Conservation (phyloP, 2,888 invertebrate species). For the Parochlus steinenii region DNA sequence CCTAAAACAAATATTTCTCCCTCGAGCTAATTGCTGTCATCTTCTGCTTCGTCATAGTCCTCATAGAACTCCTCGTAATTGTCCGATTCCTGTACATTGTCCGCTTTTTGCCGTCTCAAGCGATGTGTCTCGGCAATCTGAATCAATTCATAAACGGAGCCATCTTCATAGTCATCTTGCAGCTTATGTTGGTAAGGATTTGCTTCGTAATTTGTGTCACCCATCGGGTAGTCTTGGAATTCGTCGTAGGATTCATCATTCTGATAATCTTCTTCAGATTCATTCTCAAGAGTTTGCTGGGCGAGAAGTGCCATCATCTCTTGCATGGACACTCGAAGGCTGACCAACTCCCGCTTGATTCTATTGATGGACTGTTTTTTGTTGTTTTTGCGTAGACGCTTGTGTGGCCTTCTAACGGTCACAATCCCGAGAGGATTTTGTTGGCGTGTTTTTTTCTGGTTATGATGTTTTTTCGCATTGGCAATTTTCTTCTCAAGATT, state of each 20-base stretch:
- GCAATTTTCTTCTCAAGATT: conserved; percentile 8
- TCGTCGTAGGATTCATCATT: not conserved
- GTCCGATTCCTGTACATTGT: not conserved
- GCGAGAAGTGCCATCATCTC: conserved; percentile 9
- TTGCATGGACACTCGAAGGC: not conserved
- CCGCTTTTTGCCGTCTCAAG: conserved; percentile 3
- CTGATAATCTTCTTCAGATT: conserved; percentile 4
- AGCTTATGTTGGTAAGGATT: not conserved
- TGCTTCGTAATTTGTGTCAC: too few species aligned
- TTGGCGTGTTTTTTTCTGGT: not conserved
- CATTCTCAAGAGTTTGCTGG: conserved; percentile 3
- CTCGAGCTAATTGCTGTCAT: too few species aligned
- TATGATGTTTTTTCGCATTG: too few species aligned
- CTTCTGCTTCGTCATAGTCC: conserved; percentile 1
- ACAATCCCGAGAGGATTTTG: conserved; percentile 11
- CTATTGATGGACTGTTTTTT: conserved; percentile 8
- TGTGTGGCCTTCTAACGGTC: conserved; percentile 1
- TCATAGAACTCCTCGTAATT: not conserved
- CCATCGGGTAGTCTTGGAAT: too few species aligned
- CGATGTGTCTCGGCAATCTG: conserved; percentile 9
- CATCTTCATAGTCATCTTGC: conserved; percentile 10
- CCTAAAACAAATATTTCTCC: too few species aligned
- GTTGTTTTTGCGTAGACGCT: conserved; percentile 4
- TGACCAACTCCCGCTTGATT: conserved; percentile 10
- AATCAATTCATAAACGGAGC: conserved; percentile 11